A percentile compares a stretch with the other conserved stretches of the same genome.
phyloP scores from a whole-genome alignment of 2,888 invertebrate genomes.

The Troides aeacus region DNA sequence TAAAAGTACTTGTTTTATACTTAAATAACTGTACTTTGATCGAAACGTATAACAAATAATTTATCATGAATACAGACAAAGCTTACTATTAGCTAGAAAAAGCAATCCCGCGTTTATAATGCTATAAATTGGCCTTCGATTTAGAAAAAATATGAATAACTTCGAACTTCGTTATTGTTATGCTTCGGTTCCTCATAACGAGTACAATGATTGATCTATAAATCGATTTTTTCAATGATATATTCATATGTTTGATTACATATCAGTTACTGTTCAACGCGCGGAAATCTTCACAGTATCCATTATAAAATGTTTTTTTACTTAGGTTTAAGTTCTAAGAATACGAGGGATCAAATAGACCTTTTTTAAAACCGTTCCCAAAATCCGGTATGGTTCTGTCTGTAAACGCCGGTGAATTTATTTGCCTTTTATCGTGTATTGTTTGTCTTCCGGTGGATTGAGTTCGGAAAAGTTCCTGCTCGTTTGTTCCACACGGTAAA shows the following conservation, averaged over 20 bases:
- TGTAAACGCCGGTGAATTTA: not conserved
- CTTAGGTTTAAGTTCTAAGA: not conserved
- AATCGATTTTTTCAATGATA: not conserved
- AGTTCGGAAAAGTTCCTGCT: not conserved
- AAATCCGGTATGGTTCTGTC: not conserved
- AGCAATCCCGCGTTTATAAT: no score
- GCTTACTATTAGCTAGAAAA: no score
- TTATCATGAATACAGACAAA: no score
- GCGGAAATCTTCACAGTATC: not conserved
- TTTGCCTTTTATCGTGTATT: not conserved
- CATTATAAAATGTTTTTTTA: not conserved
- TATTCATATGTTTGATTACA: not conserved
- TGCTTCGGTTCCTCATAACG: not conserved
- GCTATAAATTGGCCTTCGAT: no score
- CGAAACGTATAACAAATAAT: not conserved
- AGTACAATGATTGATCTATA: not conserved
- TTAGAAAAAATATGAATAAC: not conserved
- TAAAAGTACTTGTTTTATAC: not conserved
- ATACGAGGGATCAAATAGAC: not conserved
- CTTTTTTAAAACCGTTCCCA: not conserved
- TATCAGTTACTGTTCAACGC: not conserved
- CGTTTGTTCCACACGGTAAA: not conserved
- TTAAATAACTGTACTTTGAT: not conserved
- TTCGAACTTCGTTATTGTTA: not conserved
- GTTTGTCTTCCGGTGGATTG: constrained; percentile 9